Evolutionary conservation across 2,888 invertebrate species (phyloP).

Genomic region (Hofmannophila pseudospretella): DNA sequence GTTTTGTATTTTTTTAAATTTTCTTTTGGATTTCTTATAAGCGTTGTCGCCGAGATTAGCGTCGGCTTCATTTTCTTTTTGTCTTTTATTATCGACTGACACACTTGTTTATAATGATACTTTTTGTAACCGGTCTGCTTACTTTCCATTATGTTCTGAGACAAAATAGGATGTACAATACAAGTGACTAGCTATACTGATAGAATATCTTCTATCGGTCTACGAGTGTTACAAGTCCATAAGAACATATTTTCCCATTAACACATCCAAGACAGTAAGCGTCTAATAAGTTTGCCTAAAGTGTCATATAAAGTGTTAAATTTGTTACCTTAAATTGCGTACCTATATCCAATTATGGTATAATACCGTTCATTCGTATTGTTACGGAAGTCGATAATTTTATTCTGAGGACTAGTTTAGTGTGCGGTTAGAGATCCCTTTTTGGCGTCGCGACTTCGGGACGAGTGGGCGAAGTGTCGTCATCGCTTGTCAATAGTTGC

Average conservation of each 20-base stretch:
- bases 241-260: conserved; percentile 18
- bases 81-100: conserved; percentile 1
- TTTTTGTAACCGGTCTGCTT: background rate
- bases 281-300: conserved; percentile 15
- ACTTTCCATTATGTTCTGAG: background rate
- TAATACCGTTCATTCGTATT: conserved; percentile 49
- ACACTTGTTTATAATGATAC: conserved; percentile 2
- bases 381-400: conserved; percentile 50
- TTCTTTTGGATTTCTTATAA: background rate
- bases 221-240: background rate
- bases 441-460: conserved; percentile 36
- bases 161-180: too few species aligned
- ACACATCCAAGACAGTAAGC: conserved; percentile 33
- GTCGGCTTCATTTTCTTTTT: conserved; percentile 5
- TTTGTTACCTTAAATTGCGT: conserved; percentile 26
- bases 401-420: conserved; percentile 46
- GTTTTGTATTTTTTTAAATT: background rate
- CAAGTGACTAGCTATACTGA: too few species aligned
- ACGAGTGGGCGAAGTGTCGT: conserved; percentile 54
- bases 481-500: conserved; percentile 41
- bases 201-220: background rate
- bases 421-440: conserved; percentile 36
- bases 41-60: background rate
- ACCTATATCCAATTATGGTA: conserved; percentile 33
- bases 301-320: conserved; percentile 24